A percentile compares a stretch with the other conserved stretches of the same genome.
phyloP scores from a whole-genome alignment of 1,140 invertebrate species.

The Drosophila serrata region DNA sequence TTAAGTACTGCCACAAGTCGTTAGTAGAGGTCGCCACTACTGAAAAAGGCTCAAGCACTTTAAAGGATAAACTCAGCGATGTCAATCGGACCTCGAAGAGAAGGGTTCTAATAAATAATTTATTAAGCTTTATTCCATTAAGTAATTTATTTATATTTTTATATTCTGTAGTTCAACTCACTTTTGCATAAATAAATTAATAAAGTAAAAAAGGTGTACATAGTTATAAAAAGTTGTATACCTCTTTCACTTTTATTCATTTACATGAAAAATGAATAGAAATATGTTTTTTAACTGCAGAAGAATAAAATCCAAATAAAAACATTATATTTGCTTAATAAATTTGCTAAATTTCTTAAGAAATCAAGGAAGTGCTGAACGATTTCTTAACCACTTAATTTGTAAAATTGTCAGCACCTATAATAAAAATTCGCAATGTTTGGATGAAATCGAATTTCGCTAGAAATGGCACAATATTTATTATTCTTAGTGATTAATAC shows the following conservation, averaged over 20 bases:
- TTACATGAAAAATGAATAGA: no score
- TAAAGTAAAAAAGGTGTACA: no score
- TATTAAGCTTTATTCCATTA: not conserved
- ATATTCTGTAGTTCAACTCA: no score
- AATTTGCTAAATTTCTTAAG: not conserved
- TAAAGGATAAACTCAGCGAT: conserved; percentile 17
- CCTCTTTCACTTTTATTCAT: no score
- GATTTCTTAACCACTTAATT: not conserved
- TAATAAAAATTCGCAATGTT: not conserved
- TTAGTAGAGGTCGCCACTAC: conserved; percentile 38
- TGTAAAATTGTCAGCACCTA: not conserved
- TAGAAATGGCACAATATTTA: not conserved
- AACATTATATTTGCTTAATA: not conserved
- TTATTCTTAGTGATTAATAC: not conserved
- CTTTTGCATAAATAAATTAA: no score
- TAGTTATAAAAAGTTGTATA: no score
- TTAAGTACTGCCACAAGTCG: conserved; percentile 57
- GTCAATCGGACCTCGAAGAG: conserved; percentile 5
- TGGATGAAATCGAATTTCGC: not conserved
- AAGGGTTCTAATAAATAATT: not conserved
- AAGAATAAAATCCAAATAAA: not conserved
- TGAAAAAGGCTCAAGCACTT: not conserved
- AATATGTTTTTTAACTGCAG: not conserved
- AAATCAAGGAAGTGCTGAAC: not conserved
- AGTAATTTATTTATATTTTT: not conserved